These are phyloP conservation scores for Trichacis sp. DNA, from an alignment of 2,888 invertebrate genomes.

Conservation along the genomic window DNA sequence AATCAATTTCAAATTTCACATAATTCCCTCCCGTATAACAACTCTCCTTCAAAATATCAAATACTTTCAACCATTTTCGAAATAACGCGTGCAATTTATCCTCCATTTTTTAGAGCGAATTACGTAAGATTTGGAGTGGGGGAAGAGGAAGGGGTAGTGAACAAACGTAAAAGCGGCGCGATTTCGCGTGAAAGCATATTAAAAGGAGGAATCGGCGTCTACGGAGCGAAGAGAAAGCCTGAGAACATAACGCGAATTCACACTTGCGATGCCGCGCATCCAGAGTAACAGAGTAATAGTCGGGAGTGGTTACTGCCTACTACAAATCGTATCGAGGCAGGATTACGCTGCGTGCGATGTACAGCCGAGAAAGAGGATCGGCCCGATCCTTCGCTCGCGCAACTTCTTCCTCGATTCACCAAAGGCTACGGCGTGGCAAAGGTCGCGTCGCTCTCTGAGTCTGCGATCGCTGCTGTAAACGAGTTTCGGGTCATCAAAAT, in stretches of 20 bases:
- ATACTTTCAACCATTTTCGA: no score
- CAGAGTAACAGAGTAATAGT: constrained; percentile 53
- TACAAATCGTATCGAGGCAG: constrained; percentile 40
- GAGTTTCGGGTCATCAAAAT: constrained; percentile 10
- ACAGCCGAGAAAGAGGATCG: constrained; percentile 22
- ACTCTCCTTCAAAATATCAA: no score
- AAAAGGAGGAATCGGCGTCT: constrained; percentile 61
- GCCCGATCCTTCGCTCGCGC: constrained; percentile 26
- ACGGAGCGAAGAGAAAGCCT: constrained; percentile 69
- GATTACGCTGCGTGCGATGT: constrained; percentile 19
- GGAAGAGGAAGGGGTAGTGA: neutral
- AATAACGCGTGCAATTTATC: no score
- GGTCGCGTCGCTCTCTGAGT: constrained; percentile 30
- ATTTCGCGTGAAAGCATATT: constrained; percentile 65
- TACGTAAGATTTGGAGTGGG: neutral
- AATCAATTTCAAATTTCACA: no score
- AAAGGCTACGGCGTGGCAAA: constrained; percentile 29
- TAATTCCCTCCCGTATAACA: no score
- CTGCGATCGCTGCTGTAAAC: constrained; percentile 17
- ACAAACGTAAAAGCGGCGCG: constrained; percentile 36
- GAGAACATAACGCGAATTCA: constrained; percentile 60
- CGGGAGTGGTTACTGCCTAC: constrained; percentile 43
- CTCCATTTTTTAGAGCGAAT: no score
- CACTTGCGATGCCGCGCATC: constrained; percentile 48
- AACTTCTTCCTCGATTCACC: constrained; percentile 17